A percentile compares a stretch with the other conserved stretches of the same genome.
These are phyloP conservation scores for Brachylomia viminalis DNA, from an alignment of 2,888 invertebrate species.

Conservation along the genomic window DNA sequence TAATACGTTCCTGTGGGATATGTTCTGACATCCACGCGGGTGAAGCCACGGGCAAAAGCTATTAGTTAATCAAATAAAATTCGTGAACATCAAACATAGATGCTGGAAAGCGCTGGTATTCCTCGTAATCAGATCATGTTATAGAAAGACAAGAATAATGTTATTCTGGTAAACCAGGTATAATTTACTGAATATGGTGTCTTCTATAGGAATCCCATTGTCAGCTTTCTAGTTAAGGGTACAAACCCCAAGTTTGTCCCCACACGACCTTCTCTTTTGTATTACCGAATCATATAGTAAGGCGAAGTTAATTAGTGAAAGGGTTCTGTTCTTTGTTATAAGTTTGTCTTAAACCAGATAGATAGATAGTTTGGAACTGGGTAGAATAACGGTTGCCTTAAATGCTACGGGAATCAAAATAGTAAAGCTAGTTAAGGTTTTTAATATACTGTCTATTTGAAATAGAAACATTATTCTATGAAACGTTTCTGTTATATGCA, in stretches of 20 bases:
- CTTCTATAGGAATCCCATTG: background rate
- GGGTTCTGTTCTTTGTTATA: constrained; percentile 14
- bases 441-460: background rate
- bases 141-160: background rate
- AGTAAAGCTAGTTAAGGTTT: background rate
- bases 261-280: constrained; percentile 3
- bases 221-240: constrained; percentile 21
- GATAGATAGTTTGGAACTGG: background rate
- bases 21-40: no score
- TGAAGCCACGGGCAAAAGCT: no score
- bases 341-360: background rate
- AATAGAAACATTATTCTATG: background rate
- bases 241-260: constrained; percentile 12
- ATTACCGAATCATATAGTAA: background rate
- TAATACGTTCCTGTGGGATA: no score
- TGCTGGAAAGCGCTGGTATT: background rate
- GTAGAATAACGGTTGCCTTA: background rate
- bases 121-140: background rate
- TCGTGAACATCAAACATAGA: background rate
- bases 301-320: constrained; percentile 22
- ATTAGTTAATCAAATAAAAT: no score
- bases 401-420: background rate
- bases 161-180: background rate
- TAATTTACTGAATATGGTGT: constrained; percentile 5
- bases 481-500: background rate